phyloP scores from a whole-genome alignment of 2,113 vertebrate genomes.

The Onychostruthus taczanowskii region DNA sequence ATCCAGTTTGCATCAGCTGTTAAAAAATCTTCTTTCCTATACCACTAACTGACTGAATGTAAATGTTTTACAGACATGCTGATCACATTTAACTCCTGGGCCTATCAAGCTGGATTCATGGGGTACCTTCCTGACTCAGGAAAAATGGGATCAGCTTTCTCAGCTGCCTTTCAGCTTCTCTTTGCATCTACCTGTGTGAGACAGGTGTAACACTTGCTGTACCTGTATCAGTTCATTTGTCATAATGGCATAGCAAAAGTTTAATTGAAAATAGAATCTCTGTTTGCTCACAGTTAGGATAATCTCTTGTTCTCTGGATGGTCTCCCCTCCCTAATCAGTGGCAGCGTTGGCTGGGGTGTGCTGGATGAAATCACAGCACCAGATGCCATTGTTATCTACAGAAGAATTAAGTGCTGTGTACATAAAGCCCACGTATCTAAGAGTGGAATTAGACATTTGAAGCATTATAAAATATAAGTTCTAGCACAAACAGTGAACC shows the following conservation, averaged over 20 bases:
- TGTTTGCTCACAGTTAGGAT: not conserved
- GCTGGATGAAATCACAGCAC: not conserved
- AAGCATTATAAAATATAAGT: not conserved
- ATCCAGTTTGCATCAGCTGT: not conserved
- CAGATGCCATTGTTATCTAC: not conserved
- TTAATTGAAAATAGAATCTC: not conserved
- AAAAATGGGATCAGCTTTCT: not conserved
- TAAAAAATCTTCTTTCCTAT: not conserved
- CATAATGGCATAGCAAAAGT: not conserved
- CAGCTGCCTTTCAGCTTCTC: not conserved
- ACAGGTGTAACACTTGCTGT: not conserved
- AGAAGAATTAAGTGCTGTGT: not conserved
- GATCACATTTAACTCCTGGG: not conserved
- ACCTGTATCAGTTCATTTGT: not conserved
- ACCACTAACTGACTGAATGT: not conserved
- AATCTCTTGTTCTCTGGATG: not conserved
- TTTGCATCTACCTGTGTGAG: not conserved
- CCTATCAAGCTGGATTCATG: not conserved
- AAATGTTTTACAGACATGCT: not conserved
- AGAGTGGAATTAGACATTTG: not conserved
- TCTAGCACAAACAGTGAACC: not conserved
- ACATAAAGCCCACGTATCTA: not conserved
- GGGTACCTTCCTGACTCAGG: not conserved
- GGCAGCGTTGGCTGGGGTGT: not conserved
- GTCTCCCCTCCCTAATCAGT: not conserved